Base-by-base conservation (phyloP, 2,888 invertebrate species). In the Stenodema calcarata region DNA sequence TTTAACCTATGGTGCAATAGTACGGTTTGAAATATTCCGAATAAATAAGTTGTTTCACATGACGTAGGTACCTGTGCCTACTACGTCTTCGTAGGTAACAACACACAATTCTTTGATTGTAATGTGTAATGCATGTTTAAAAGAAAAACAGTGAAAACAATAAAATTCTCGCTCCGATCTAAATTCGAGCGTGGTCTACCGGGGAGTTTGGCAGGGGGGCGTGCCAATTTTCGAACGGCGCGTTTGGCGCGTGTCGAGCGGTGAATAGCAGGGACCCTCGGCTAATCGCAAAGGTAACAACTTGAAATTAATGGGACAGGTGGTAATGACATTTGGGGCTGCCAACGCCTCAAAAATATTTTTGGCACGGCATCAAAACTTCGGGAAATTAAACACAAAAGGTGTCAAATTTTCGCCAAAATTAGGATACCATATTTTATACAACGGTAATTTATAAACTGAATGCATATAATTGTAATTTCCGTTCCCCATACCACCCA, bases 301-400 rank as follows among this genome's bases (percentile, higher is more conserved):
- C 80, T 23, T 14, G 28, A 80, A 80, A 80, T 54, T 80, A 50
- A 80, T 80, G 80, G 80, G 80, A 28, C 80, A 80, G 80, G 47
- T 80, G 80, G n/a, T 47, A 50, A 80, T 80, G 11, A 11, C 78
- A 16, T 42, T 44, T 16, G 41, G 3, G 42, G n/a, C 11, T 78
- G 78, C 78, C 78, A 78, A 35, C 70, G 23, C 70, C 70, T 30
- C 70, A 35, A 70, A 54, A 18, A 54, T 7, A 54, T 18, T 54
- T 3, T 54, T 54, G 54, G 54, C 16, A 2, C 18, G 54, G 0
- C n/a, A 18, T 18, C 54, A 54, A 50, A 18, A 7, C 0, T 54
- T 7, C 18, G 54, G 18, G 7, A 54, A 54, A 54, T 54, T 54
- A 54, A 54, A 54, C 54, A n/a, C 54, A 18, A 18, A 54, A 18